Base-by-base conservation (phyloP, 92 coral and sea anemone genomes). In the Actinostola sp. region DNA sequence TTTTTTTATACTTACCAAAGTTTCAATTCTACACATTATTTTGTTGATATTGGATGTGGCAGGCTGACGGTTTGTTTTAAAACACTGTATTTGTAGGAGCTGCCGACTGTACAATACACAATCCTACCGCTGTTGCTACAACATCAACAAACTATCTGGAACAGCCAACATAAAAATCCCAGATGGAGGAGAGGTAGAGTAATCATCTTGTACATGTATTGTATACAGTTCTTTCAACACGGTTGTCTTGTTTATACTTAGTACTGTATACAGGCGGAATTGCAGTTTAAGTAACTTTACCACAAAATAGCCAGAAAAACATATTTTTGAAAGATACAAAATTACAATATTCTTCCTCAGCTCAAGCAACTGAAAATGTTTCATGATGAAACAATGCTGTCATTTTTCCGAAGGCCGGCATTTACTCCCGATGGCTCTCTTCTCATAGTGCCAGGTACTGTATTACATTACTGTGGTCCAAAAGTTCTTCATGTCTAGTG, bases 371-470 rank as follows among this genome's bases (percentile, higher is more conserved):
- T 70, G 15, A 84, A 84, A 67, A 88, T 94, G 90, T 94, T 94
- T 54, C 98, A 94, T 73, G 98, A 94, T 58, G 98, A 94, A 74
- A 88, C 98, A 6, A 66, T 94, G 82, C 86, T 90, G 23, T 87
- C 98, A 29, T 94, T 94, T 54, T 94, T 94, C 67, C 90, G 98
- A 10, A 89, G 98, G 46, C 96, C 92, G 63, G 72, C 86, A 6
- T 94, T 70, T 75, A 88, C 98, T 45, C 98, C 98, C 26, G 98
- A 94, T 85, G 98, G 98, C 28, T 88, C 92, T 12, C 85, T 91
- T 53, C 67, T 94, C 23, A 67, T 94, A 28, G 90, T 94, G 28
- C 98, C 98, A 70, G 97, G 98, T 93, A 66, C n/a, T n/a, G n/a
- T n/a, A n/a, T n/a, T n/a, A n/a, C n/a, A n/a, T n/a, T n/a, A n/a